Evolutionary conservation across 2,113 vertebrate species (phyloP), one percentile per base, ranked within the genome.

Genomic region (Cyanoderma ruficeps): DNA sequence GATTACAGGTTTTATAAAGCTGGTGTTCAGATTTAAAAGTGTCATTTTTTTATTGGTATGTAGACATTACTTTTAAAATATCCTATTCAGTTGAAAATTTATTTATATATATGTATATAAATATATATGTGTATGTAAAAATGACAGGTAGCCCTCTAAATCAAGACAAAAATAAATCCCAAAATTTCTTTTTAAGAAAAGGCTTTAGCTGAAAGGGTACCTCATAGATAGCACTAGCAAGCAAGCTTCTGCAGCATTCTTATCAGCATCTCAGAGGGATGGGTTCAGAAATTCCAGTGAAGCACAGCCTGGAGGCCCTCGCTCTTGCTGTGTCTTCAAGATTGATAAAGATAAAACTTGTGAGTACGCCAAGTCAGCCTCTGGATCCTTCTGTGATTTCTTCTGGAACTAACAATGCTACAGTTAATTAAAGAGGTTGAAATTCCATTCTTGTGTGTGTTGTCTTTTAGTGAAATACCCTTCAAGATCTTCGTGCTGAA

Each of bases 401-500:
- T 83, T 65, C 57, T 83, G 63, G 53, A 89, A 74, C 41, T 77
- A 72, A 53, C 13, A 72, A 65, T 41, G 31, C 14, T 67, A 21
- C 25, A 24, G 65, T 95, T 96, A 96, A 95, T 95, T 96, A 96
- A 97, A 87, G 78, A 94, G 77, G 41, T 64, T 96, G 86, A 93
- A 92, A 94, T 71, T 93, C 57, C 71, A 61, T 95, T 97, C 86
- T 86, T 69, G 83, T 90, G 78, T 83, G 71, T 17, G 50, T 68
- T 96, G 81, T 57, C 60, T 97, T 96, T 95, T 92, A 95, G 87
- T 86, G 86, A 96, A 95, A 93, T 91, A 91, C 72, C 87, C 78
- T 94, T 97, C 97, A 91, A 96, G 84, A 71, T 35, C 92, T 95
- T 96, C 94, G 69, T 95, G 95, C 95, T 97, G 96, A 97, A 97